Percentiles rank a stretch among this genome's conserved stretches.
Conservation (phyloP, 2,797 vertebrate genomes). For the Sebastes cheni region DNA sequence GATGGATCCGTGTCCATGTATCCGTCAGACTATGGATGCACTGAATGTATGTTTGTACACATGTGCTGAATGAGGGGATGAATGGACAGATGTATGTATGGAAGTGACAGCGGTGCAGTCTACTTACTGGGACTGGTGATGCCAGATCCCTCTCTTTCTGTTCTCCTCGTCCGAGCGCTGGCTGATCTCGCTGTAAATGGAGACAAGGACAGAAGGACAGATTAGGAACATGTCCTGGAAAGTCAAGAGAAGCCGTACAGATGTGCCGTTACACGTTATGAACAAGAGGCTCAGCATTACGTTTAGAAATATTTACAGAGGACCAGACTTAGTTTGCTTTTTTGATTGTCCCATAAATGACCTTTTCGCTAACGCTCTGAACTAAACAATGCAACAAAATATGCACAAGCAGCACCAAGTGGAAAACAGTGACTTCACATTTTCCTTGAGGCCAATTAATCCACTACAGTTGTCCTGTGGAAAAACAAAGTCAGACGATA, state of each 20-base stretch:
- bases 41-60: background rate
- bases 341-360: background rate
- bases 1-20: too few relatives aligned
- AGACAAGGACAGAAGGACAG: slow-evolving; percentile 4
- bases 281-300: background rate
- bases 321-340: background rate
- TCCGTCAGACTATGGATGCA: background rate
- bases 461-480: slow-evolving; percentile 12
- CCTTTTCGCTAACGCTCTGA: background rate
- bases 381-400: background rate
- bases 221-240: background rate
- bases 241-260: background rate
- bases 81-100: background rate
- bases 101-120: background rate
- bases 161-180: slow-evolving; percentile 65
- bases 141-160: slow-evolving; percentile 65
- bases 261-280: background rate
- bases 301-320: background rate
- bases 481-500: slow-evolving; percentile 39
- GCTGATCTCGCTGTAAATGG: slow-evolving; percentile 62
- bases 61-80: background rate
- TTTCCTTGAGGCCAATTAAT: slow-evolving; percentile 13
- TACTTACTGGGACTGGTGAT: slow-evolving; percentile 77
- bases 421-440: slow-evolving; percentile 29
- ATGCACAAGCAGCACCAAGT: background rate